Evolutionary conservation across 2,888 invertebrate species (phyloP).

Genomic region (Ceramica pisi): DNA sequence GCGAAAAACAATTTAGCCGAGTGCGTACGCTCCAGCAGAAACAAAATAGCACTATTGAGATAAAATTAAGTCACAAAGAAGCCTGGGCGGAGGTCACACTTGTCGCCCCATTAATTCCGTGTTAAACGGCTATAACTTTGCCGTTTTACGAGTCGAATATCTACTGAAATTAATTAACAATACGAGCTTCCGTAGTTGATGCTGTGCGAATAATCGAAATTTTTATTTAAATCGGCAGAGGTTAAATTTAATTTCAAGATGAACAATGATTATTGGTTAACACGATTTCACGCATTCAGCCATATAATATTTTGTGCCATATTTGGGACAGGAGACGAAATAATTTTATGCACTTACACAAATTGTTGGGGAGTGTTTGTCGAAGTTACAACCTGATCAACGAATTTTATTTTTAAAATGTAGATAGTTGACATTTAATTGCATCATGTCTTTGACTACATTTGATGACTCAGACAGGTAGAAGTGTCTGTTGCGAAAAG

Average conservation of each 20-base stretch:
- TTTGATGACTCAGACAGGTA: conserved; percentile 57
- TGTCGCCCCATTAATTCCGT: conserved; percentile 80
- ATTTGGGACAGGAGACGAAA: conserved; percentile 50
- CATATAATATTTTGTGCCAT: conserved; percentile 60
- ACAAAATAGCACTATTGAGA: conserved; percentile 75
- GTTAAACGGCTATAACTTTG: conserved; percentile 81
- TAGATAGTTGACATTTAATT: conserved; percentile 38
- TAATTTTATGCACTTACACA: conserved; percentile 45
- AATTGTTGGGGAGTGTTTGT: conserved; percentile 45
- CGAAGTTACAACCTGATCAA: conserved; percentile 38
- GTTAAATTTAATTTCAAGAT: conserved; percentile 63
- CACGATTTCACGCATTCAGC: conserved; percentile 52
- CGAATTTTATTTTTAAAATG: conserved; percentile 44
- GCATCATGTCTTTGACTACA: conserved; percentile 28
- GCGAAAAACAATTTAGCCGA: conserved; percentile 77
- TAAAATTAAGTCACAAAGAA: conserved; percentile 79
- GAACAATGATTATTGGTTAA: conserved; percentile 66
- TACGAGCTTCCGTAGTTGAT: conserved; percentile 75
- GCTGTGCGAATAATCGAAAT: conserved; percentile 70
- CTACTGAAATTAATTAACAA: conserved; percentile 80
- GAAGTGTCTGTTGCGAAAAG: conserved; percentile 48
- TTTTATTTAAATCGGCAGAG: conserved; percentile 70
- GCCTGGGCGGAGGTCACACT: conserved; percentile 76
- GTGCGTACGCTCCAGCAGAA: conserved; percentile 69
- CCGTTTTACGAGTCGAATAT: conserved; percentile 82